Conservation (phyloP, 2,797 vertebrate genomes). For the Microctenopoma steveboyesi region DNA sequence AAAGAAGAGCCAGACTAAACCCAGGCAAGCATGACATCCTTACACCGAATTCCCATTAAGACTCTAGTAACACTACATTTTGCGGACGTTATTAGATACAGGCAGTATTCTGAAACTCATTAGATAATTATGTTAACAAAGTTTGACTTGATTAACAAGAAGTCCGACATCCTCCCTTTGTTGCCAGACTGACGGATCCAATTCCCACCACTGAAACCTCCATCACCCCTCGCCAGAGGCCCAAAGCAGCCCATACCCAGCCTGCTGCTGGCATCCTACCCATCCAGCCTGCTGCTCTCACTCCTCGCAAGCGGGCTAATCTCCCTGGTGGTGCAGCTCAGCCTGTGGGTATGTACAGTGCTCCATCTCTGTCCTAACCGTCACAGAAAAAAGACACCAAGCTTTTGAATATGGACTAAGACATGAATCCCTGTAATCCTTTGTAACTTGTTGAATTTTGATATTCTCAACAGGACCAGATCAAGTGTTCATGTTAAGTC, state of each 20-base stretch:
- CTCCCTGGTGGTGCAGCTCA: conserved; percentile 82
- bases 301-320: conserved; percentile 93
- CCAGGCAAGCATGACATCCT: conserved; percentile 84
- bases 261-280: conserved; percentile 90
- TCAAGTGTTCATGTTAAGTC: conserved; percentile 39
- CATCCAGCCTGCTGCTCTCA: conserved; percentile 95
- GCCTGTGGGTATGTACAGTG: conserved; percentile 82
- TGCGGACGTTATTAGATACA: conserved; percentile 39
- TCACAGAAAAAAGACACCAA: conserved; percentile 13
- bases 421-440: conserved; percentile 32
- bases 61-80: conserved; percentile 34
- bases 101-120: conserved; percentile 44
- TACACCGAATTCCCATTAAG: conserved; percentile 35
- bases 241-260: conserved; percentile 95
- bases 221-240: conserved; percentile 97
- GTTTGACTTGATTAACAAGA: conserved; percentile 51
- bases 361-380: neutral
- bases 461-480: conserved; percentile 36
- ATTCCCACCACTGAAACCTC: conserved; percentile 98
- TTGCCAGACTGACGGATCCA: conserved; percentile 92
- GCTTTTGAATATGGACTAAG: conserved; percentile 28
- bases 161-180: conserved; percentile 33
- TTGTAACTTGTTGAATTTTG: conserved; percentile 5
- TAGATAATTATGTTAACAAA: conserved; percentile 44
- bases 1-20: conserved; percentile 93